Evolutionary conservation across 37 sponge, comb jelly and placozoan genomes (phyloP), one percentile per base, ranked within the genome.

Genomic region (Oopsacas minuta): DNA sequence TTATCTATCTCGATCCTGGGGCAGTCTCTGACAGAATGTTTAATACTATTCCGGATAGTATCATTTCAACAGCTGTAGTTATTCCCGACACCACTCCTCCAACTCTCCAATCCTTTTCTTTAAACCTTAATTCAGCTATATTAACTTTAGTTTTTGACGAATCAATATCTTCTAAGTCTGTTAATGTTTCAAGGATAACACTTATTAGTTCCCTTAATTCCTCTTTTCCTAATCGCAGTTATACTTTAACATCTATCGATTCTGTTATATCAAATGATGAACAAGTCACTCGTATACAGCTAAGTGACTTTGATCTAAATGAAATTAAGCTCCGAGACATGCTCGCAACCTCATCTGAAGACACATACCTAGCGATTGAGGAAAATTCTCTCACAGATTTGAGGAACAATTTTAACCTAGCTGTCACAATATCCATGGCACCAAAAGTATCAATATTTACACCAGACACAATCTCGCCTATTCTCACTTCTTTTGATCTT

Each of bases 141-240:
- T 52, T 94, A 0, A 38, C 52, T 0, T 85, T 94, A 0, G 91
- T 90, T 52, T 94, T 94, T 81, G 82, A 85, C 39, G 91, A 94
- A 69, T 84, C 88, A 36, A 82, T 94, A 20, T 84, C 90, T 82
- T 81, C 90, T 37, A 38, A 25, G 1, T 85, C 86, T 5, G 36
- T 91, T 30, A 42, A 90, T 75, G 37, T 86, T 28, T 81, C 84
- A 1, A 37, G 36, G 1, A 83, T 94, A 1, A 86, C 88, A 0
- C 85, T 94, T 0, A 69, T 91, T 28, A 88, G 83, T 52, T 23
- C 38, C 15, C 90, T 90, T 39, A 88, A 88, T 38, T 38, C 39
- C 23, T 85, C 88, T 36, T 89, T 87, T 37, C 35, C 75, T 23
- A 81, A 39, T 51, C 83, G 61, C 20, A 81, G 39, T 15, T 89